These are phyloP conservation scores for Rhabdomys pumilio DNA, from an alignment of 2,797 vertebrate genomes.

Conservation along the genomic window DNA sequence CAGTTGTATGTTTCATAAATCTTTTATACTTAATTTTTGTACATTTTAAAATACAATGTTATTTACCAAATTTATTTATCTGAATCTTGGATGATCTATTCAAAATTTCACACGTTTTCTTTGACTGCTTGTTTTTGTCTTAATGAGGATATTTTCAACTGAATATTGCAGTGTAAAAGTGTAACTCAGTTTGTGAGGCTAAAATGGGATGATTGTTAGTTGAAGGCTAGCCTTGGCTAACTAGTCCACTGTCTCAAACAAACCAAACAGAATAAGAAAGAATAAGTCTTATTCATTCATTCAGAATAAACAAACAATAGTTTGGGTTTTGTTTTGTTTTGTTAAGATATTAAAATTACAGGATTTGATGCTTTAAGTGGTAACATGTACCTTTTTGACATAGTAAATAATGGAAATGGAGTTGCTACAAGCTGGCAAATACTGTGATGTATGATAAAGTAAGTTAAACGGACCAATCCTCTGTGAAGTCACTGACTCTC, in stretches of 20 bases:
- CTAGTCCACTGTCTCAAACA: not conserved
- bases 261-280: not conserved
- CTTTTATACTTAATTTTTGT: not conserved
- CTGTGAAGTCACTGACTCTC: not conserved
- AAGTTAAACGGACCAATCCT: not conserved
- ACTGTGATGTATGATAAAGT: not conserved
- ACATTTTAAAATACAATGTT: not conserved
- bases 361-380: not conserved
- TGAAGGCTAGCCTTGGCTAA: no score
- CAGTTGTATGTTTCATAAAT: not conserved
- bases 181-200: not conserved
- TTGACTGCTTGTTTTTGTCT: not conserved
- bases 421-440: not conserved
- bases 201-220: not conserved
- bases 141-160: not conserved
- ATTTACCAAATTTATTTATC: not conserved
- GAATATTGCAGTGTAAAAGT: not conserved
- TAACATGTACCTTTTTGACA: no score
- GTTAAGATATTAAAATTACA: not conserved
- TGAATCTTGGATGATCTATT: not conserved
- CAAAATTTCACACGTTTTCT: not conserved
- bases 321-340: not conserved
- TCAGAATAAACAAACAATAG: not conserved
- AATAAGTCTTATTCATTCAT: not conserved
- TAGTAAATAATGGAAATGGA: not conserved